Conservation (phyloP, 2,888 invertebrate species). For the Brenthis daphne region DNA sequence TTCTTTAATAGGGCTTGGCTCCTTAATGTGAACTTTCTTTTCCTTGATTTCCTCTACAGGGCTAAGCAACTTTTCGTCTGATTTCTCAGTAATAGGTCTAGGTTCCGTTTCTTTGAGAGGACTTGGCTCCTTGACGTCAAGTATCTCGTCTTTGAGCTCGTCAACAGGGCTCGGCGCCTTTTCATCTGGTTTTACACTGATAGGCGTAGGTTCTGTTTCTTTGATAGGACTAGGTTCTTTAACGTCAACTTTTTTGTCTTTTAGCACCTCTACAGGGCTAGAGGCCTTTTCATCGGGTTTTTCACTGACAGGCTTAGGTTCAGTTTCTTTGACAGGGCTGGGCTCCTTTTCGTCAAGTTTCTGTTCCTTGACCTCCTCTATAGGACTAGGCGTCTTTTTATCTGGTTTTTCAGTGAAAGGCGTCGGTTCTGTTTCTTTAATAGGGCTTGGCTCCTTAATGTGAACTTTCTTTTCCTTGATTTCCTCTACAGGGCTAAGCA, state of each 20-base stretch:
- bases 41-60: neutral
- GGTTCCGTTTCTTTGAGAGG: conserved; percentile 14
- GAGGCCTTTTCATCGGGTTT: neutral
- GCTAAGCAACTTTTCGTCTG: conserved; percentile 23
- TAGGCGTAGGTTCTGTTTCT: neutral
- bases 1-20: neutral
- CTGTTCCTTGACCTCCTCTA: conserved; percentile 14
- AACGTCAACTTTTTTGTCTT: neutral
- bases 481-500: neutral
- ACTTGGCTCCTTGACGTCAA: conserved; percentile 33
- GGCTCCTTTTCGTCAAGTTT: conserved; percentile 25
- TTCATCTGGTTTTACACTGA: no score
- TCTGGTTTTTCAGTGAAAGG: neutral
- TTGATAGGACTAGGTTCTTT: neutral
- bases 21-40: conserved; percentile 2
- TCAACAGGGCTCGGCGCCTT: no score
- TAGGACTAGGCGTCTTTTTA: conserved; percentile 27
- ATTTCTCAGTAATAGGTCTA: neutral
- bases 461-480: conserved; percentile 7
- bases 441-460: conserved; percentile 10
- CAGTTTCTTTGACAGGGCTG: conserved; percentile 14
- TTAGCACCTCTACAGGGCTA: conserved; percentile 1
- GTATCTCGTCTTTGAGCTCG: no score
- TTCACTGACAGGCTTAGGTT: neutral
- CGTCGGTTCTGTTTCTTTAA: neutral